A percentile compares a stretch with the other conserved stretches of the same genome.
Evolutionary conservation across 2,113 vertebrate genomes (phyloP).

Genomic region (Hypocryptadius cinnamomeus): DNA sequence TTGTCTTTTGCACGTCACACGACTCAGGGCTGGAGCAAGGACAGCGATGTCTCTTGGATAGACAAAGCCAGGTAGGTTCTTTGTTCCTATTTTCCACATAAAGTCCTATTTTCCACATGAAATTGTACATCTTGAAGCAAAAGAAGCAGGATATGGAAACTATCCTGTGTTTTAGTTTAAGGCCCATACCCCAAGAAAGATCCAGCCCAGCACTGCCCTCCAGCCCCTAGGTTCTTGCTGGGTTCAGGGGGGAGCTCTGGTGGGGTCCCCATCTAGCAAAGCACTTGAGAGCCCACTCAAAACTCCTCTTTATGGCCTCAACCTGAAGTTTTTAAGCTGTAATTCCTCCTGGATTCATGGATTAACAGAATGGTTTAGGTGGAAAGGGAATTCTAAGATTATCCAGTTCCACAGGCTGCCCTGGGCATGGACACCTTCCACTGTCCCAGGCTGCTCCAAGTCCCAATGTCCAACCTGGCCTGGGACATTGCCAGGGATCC

Average conservation of each 20-base stretch:
- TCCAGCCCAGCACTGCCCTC: not conserved
- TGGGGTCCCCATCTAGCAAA: not conserved
- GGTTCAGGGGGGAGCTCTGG: not conserved
- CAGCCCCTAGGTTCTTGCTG: not conserved
- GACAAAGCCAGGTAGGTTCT: not conserved
- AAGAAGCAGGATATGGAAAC: not conserved
- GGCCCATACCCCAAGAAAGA: not conserved
- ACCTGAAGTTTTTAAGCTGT: not conserved
- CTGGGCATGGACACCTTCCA: not conserved
- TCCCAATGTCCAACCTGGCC: not conserved
- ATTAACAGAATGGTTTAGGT: not conserved
- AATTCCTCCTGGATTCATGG: not conserved
- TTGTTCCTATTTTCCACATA: not conserved
- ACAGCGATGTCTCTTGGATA: fast-evolving
- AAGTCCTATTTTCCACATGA: not conserved
- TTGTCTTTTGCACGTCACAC: not conserved
- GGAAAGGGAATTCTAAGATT: not conserved
- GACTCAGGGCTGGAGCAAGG: not conserved
- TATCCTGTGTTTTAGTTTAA: not conserved
- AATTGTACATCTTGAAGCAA: not conserved
- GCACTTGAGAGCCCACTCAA: not conserved
- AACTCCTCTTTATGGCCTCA: not conserved
- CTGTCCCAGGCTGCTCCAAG: not conserved
- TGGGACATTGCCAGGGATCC: not conserved
- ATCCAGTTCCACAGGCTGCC: not conserved